These are phyloP conservation scores for Gadus chalcogrammus DNA, from an alignment of 2,113 vertebrate species.

Conservation along the genomic window DNA sequence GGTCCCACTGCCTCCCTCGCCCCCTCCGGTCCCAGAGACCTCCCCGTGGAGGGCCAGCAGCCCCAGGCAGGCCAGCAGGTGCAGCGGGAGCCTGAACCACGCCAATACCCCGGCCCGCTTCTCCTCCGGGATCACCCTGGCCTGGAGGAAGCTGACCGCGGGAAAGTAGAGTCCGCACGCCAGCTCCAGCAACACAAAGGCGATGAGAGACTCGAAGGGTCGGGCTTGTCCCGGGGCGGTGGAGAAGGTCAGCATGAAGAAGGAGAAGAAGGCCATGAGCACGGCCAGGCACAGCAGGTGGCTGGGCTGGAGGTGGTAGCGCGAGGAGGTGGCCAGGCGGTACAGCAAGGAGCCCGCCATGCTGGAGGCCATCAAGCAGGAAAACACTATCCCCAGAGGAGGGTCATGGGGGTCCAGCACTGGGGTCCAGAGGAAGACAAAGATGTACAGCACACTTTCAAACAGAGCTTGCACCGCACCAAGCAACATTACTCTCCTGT, in stretches of 20 bases:
- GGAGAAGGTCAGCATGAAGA: constrained; percentile 91
- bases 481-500: constrained; percentile 83
- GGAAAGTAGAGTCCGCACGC: constrained; percentile 92
- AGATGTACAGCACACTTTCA: constrained; percentile 91
- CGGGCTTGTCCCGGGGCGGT: constrained; percentile 83
- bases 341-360: constrained; percentile 84
- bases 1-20: constrained; percentile 81
- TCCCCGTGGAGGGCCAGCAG: constrained; percentile 85
- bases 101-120: constrained; percentile 80
- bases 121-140: constrained; percentile 84
- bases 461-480: constrained; percentile 89
- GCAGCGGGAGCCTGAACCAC: constrained; percentile 88
- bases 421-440: constrained; percentile 93
- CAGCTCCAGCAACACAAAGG: constrained; percentile 88
- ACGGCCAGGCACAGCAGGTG: constrained; percentile 85
- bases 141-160: constrained; percentile 86
- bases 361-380: constrained; percentile 89
- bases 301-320: constrained; percentile 84
- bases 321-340: constrained; percentile 81
- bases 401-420: constrained; percentile 86
- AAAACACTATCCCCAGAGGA: constrained; percentile 87
- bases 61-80: constrained; percentile 85
- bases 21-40: constrained; percentile 79
- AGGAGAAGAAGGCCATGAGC: constrained; percentile 86
- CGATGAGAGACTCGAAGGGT: constrained; percentile 84